A percentile compares a stretch with the other conserved stretches of the same genome.
Conservation (phyloP, 2,888 invertebrate genomes). For the Drosophila sordidula region DNA sequence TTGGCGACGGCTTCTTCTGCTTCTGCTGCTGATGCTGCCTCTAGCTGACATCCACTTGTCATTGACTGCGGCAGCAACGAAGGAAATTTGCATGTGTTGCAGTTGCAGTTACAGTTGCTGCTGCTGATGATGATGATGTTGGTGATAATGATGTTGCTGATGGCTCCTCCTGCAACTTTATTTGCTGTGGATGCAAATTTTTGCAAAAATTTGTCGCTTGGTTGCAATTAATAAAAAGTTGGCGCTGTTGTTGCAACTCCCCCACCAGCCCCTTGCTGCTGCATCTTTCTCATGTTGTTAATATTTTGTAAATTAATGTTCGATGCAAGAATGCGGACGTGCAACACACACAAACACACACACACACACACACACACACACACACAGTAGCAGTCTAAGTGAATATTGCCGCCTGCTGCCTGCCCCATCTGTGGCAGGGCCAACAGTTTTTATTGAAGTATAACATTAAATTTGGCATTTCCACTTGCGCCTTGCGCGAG, state of each 20-base stretch:
- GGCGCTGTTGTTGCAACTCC: constrained; percentile 58
- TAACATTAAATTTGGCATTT: constrained; percentile 80
- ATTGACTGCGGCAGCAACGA: constrained; percentile 56
- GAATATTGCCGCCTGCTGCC: constrained; percentile 37
- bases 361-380: not conserved
- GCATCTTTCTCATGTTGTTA: constrained; percentile 66
- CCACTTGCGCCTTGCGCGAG: constrained; percentile 42
- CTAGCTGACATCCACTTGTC: constrained; percentile 73
- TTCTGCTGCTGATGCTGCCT: constrained; percentile 29
- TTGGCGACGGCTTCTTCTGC: constrained; percentile 17
- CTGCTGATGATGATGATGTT: constrained; percentile 17
- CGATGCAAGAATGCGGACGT: constrained; percentile 79
- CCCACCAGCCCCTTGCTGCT: constrained; percentile 1
- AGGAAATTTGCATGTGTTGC: constrained; percentile 70
- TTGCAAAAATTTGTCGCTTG: constrained; percentile 70
- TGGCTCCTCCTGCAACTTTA: constrained; percentile 66
- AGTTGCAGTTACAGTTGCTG: constrained; percentile 34
- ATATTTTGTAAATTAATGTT: constrained; percentile 80
- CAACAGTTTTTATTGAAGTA: constrained; percentile 76
- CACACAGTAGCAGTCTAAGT: constrained; percentile 28
- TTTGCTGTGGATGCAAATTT: constrained; percentile 64
- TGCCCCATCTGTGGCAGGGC: constrained; percentile 41
- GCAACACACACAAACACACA: constrained; percentile 33
- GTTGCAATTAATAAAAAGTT: constrained; percentile 79
- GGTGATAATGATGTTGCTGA: constrained; percentile 49